Evolutionary conservation across 2,888 invertebrate genomes (phyloP), one percentile per base, ranked within the genome.

Genomic region (Melanostoma scalare): DNA sequence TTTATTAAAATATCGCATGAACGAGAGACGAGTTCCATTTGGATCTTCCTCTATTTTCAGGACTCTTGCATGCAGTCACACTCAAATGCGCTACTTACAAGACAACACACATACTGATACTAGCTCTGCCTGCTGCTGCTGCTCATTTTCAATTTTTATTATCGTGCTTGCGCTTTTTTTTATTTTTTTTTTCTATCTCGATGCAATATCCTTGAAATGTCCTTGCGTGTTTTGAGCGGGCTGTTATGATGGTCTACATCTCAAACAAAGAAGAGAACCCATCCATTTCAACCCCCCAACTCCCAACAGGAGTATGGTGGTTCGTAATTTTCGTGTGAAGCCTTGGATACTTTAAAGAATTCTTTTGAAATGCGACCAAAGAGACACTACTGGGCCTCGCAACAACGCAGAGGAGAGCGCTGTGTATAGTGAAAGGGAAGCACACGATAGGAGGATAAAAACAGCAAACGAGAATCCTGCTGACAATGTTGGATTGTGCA

Each of bases 1-100:
- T 85, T 85, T 85, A 77, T 85, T 77, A 80, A 81, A 81, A 84
- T 84, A 84, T 84, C 79, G 79, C 84, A 84, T 84, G 74, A 79
- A 75, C 78, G 78, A 82, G 50, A 78, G 82, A 82, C 56, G 73
- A 61, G 68, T 73, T 73, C 73, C 72, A 73, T 78, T 82, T 46
- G 78, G 52, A 46, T 69, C 71, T 48, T 72, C 60, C 50, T 38
- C 4, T 4, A 5, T 33, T 20, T 20, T 20, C n/a, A 50, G 61
- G 30, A 48, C 61, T 56, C 60, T 36, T 42, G 73, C 63, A 73
- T 76, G 76, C 55, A 72, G 58, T 36, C 56, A 73, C 60, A 72
- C 46, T 38, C 61, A 73, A 68, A 74, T 78, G 65, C 69, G 69
- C 40, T 35, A 20, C 30, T 44, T 46, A 52, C 48, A 48, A 10